Evolutionary conservation across 2,113 vertebrate species (phyloP).

Genomic region (Dipodomys ordii): DNA sequence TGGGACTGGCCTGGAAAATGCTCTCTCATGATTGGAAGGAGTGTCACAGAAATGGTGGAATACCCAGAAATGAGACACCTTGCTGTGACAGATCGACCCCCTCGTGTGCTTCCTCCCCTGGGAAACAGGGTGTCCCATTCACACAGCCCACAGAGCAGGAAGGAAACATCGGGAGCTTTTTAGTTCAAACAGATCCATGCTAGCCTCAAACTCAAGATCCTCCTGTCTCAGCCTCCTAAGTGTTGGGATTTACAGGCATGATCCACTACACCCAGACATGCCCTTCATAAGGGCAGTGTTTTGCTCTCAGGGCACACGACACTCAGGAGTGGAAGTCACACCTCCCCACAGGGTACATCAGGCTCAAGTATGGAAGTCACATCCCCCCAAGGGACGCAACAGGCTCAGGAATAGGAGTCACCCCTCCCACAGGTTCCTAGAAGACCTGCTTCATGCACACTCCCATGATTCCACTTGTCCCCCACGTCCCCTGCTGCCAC

Average conservation of each 20-base stretch:
- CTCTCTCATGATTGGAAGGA: not conserved
- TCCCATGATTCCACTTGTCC: no score
- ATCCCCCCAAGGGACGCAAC: no score
- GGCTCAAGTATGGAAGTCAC: not conserved
- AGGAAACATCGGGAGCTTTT: not conserved
- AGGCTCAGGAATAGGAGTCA: no score
- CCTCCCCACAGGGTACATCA: no score
- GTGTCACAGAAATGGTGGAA: not conserved
- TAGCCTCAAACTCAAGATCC: not conserved
- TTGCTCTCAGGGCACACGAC: no score
- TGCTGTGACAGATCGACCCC: not conserved
- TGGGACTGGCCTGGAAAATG: not conserved
- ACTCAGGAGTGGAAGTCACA: no score
- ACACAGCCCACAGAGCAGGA: not conserved
- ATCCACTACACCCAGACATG: not conserved
- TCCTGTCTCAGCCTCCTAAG: not conserved
- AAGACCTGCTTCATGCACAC: no score
- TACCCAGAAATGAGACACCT: not conserved
- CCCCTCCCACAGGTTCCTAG: no score
- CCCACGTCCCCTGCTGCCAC: no score
- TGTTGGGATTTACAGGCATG: not conserved
- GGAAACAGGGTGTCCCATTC: not conserved
- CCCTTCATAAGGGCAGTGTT: not conserved
- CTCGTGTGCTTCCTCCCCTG: not conserved
- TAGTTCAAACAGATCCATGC: not conserved